A percentile compares a stretch with the other conserved stretches of the same genome.
These are phyloP conservation scores for Phocoena sinus DNA, from an alignment of 2,113 vertebrate species.

Conservation along the genomic window DNA sequence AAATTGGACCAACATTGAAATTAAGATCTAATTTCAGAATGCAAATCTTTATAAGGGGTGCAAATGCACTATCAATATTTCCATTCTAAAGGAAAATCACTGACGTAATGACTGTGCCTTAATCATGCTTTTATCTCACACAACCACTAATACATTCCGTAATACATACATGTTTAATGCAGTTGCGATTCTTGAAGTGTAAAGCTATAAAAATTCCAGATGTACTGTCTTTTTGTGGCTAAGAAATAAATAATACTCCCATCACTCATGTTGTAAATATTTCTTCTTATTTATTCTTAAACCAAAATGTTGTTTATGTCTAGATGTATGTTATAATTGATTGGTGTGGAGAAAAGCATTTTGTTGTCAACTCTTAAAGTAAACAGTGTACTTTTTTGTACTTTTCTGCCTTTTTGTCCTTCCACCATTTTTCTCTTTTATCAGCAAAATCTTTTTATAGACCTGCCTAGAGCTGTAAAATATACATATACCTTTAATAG, in stretches of 20 bases:
- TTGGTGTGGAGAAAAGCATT: neutral
- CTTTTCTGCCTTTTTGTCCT: constrained; percentile 26
- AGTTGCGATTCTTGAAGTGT: neutral
- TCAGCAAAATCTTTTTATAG: constrained; percentile 70
- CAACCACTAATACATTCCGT: neutral
- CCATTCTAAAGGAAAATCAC: neutral
- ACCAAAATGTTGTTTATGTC: neutral
- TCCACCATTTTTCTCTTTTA: constrained; percentile 63
- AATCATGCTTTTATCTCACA: neutral
- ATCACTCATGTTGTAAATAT: neutral
- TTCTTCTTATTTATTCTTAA: constrained; percentile 11
- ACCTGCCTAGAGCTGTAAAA: constrained; percentile 70
- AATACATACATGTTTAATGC: neutral
- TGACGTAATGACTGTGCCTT: neutral
- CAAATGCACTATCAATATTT: neutral
- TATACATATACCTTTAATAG: constrained; percentile 66
- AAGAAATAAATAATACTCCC: neutral
- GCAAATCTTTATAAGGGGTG: neutral
- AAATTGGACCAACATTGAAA: neutral
- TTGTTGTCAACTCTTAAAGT: neutral
- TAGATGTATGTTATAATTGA: neutral
- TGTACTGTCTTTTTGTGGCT: neutral
- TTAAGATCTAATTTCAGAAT: neutral
- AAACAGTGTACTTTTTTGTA: neutral
- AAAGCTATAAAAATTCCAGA: neutral